Conservation (phyloP, 2,888 invertebrate genomes). For the Dasysyrphus tricinctus region DNA sequence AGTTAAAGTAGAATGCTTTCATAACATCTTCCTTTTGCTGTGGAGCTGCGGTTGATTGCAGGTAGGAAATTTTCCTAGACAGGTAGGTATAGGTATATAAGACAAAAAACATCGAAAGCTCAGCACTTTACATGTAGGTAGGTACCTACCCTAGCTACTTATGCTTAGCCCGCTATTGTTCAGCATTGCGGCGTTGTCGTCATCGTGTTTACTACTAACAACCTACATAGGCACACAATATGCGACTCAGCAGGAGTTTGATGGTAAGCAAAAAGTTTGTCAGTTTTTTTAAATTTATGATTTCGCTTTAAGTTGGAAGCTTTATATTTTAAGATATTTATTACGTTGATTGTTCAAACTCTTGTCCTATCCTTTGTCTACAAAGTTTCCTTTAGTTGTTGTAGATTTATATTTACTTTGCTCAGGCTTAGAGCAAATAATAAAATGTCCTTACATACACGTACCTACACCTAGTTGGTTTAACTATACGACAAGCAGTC, state of each 20-base stretch:
- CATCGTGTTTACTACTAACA: background rate
- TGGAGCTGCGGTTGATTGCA: slow-evolving; percentile 62
- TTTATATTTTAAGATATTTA: slow-evolving; percentile 50
- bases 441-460: slow-evolving; percentile 3
- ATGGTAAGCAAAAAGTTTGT: slow-evolving; percentile 59
- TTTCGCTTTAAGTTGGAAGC: slow-evolving; percentile 50
- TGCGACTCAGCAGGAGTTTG: slow-evolving; percentile 44
- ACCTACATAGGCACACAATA: background rate
- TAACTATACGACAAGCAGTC: slow-evolving; percentile 37
- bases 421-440: background rate
- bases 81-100: background rate
- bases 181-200: slow-evolving; percentile 1
- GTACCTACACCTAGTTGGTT: slow-evolving; percentile 15
- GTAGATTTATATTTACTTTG: background rate
- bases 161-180: too few species aligned
- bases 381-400: background rate
- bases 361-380: slow-evolving; percentile 43
- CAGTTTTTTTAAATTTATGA: slow-evolving; percentile 61
- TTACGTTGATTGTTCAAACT: slow-evolving; percentile 56
- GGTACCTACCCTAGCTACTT: too few species aligned
- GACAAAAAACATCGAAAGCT: slow-evolving; percentile 17
- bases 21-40: slow-evolving; percentile 29
- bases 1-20: slow-evolving; percentile 4
- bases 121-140: background rate
- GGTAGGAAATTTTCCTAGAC: slow-evolving; percentile 34